A percentile compares a stretch with the other conserved stretches of the same genome.
Evolutionary conservation across 2,888 invertebrate genomes (phyloP).

Genomic region (Cryptus viduatorius): DNA sequence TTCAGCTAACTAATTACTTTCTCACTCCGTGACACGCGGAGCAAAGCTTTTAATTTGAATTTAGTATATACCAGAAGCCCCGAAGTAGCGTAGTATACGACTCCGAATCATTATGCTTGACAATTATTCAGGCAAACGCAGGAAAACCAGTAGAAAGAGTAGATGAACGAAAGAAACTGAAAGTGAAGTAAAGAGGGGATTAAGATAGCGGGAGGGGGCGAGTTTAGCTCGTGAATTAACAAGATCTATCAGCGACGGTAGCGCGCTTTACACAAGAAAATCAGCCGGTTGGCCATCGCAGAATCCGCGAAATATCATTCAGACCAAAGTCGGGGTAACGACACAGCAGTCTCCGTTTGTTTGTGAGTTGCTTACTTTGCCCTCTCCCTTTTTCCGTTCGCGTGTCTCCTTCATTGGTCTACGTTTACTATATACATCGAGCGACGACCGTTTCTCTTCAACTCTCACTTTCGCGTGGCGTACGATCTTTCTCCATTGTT

Average conservation of each 20-base stretch:
- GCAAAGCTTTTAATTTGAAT: conserved; percentile 78
- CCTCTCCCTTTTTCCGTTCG: conserved; percentile 51
- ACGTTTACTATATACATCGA: conserved; percentile 1
- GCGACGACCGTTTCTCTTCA: conserved; percentile 66
- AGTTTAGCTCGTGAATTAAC: conserved; percentile 79
- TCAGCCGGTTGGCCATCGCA: conserved; percentile 9
- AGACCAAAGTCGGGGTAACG: conserved; percentile 75
- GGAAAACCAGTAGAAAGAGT: conserved; percentile 24
- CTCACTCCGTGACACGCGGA: conserved; percentile 63
- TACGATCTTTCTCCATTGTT: conserved; percentile 85
- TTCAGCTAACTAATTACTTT: conserved; percentile 72
- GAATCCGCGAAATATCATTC: conserved; percentile 74
- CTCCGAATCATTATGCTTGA: conserved; percentile 64
- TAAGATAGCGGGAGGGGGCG: conserved; percentile 66
- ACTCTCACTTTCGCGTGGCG: conserved; percentile 63
- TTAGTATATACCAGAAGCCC: conserved; percentile 30
- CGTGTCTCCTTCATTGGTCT: conserved; percentile 20
- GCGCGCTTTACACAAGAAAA: conserved; percentile 47
- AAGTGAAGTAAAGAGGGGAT: conserved; percentile 2
- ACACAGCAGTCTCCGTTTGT: conserved; percentile 76
- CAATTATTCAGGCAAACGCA: conserved; percentile 77
- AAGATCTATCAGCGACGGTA: conserved; percentile 77
- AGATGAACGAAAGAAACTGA: conserved; percentile 22
- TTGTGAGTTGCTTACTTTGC: conserved; percentile 80
- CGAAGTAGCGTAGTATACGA: background rate